Conservation (phyloP, 1,140 invertebrate species). For the Tribolium castaneum region DNA sequence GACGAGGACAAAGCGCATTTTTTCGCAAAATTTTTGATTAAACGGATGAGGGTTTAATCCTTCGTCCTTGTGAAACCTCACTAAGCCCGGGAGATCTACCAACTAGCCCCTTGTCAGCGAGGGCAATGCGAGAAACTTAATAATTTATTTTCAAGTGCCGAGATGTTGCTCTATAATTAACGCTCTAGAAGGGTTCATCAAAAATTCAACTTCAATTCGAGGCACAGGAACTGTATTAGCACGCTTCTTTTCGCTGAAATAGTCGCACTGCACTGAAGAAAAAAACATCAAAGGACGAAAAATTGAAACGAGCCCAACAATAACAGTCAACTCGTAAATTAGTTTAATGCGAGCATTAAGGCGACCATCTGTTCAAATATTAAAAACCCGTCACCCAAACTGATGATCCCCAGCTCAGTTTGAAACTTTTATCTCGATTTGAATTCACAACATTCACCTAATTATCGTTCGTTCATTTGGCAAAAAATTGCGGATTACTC, state of each 20-base stretch:
- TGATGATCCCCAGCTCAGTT: not conserved
- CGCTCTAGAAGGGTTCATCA: not conserved
- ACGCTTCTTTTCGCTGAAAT: not conserved
- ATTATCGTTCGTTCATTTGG: not conserved
- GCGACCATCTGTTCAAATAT: not conserved
- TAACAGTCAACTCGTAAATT: not conserved
- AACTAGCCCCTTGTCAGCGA: slow-evolving; percentile 5
- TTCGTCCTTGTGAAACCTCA: not conserved
- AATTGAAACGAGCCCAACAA: not conserved
- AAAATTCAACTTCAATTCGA: not conserved
- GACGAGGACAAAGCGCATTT: not conserved
- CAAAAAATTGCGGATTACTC: not conserved
- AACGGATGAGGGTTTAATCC: not conserved
- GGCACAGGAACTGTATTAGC: not conserved
- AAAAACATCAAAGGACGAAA: no score
- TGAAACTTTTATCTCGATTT: not conserved
- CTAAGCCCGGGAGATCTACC: not conserved
- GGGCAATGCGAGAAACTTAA: slow-evolving; percentile 28
- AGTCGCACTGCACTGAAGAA: no score
- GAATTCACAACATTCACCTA: not conserved
- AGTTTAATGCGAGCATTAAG: not conserved
- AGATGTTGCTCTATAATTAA: slow-evolving; percentile 27
- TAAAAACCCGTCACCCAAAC: not conserved
- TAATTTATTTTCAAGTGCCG: slow-evolving; percentile 33
- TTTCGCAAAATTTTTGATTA: not conserved